Conservation (phyloP, 2,797 vertebrate species). For the Microcaecilia unicolor region DNA sequence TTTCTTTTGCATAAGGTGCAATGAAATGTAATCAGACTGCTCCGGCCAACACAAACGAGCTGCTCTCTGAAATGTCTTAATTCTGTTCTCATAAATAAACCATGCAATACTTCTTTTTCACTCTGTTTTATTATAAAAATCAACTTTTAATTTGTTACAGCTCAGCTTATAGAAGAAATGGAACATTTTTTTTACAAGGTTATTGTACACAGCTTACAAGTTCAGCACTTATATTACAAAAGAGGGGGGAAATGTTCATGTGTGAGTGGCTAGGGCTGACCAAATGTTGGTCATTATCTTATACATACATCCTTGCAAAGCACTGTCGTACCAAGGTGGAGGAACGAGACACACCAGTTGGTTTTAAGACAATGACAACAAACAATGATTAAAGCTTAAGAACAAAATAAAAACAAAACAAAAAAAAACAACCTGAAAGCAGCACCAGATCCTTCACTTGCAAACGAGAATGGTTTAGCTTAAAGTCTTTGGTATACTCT, state of each 20-base stretch:
- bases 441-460: slow-evolving; percentile 67
- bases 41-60: too few relatives aligned
- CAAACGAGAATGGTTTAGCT: slow-evolving; percentile 44
- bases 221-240: slow-evolving; percentile 80
- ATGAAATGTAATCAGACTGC: too few relatives aligned
- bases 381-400: slow-evolving; percentile 75
- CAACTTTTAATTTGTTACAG: slow-evolving; percentile 87
- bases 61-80: too few relatives aligned
- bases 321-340: slow-evolving; percentile 64
- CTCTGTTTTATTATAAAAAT: slow-evolving; percentile 88
- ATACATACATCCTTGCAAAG: slow-evolving; percentile 80
- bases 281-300: slow-evolving; percentile 84
- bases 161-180: slow-evolving; percentile 77
- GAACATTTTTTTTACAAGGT: slow-evolving; percentile 78
- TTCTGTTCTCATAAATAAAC: too few relatives aligned
- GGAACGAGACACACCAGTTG: slow-evolving; percentile 52
- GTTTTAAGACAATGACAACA: slow-evolving; percentile 50
- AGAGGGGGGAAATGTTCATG: slow-evolving; percentile 34
- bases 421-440: slow-evolving; percentile 51
- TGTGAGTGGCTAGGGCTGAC: slow-evolving; percentile 63
- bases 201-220: slow-evolving; percentile 72
- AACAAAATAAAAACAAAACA: slow-evolving; percentile 44
- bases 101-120: too few relatives aligned
- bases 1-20: too few relatives aligned
- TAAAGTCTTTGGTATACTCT: slow-evolving; percentile 35